Evolutionary conservation across 1,140 invertebrate genomes (phyloP), one percentile per base, ranked within the genome.

Genomic region (Drosophila pectinifera): DNA sequence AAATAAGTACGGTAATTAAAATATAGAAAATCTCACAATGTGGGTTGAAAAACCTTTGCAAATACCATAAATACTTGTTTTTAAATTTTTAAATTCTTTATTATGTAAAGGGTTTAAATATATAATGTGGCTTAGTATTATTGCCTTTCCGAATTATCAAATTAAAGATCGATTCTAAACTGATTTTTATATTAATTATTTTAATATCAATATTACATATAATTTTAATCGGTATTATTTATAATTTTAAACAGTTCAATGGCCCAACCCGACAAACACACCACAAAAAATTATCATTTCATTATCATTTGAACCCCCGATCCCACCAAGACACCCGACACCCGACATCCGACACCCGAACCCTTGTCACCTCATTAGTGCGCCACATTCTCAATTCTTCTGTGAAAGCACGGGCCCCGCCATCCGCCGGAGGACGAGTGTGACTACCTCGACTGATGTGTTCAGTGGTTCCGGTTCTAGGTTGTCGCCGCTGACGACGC

Each of bases 401-500:
- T 92, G 91, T 91, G 92, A 92, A 92, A 92, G 92, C 92, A 92
- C 92, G 92, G 92, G 92, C 91, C 90, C 83, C 70, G 68, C 64
- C 69, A 83, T 57, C 61, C 36, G 64, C 62, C 74, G 73, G 77
- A 88, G 74, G 85, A 91, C 90, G 82, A 83, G 90, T 73, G 68
- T 70, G 80, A 91, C 90, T 92, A 82, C 92, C 90, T 80, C 69
- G 83, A 92, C 82, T 92, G 80, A 92, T 92, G 54, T 78, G 91
- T 78, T 31, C 36, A 86, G 92, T 91, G 92, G 80, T 91, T 92
- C 92, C 84, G 91, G 92, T 93, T 93, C 92, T 92, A 95, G 97
- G 92, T 94, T 98, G 84, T 97, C 96, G 80, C 95, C 96, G 42
- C 92, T 97, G 61, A 97, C 96, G 73, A 97, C 96, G 53, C 97